Base-by-base conservation (phyloP, 2,113 vertebrate genomes). In the Saguinus midas region DNA sequence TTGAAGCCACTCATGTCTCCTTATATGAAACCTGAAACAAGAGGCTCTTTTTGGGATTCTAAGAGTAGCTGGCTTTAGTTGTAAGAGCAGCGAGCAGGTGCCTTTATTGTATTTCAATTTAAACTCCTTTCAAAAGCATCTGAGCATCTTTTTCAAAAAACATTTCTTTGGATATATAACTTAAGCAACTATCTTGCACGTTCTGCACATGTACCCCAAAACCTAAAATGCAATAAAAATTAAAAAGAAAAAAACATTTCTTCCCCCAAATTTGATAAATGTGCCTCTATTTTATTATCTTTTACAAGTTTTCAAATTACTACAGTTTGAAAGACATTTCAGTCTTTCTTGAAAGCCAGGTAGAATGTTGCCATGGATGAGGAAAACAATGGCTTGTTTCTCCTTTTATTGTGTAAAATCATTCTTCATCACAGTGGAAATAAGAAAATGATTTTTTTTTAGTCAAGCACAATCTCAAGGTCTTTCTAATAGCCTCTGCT, bases 401-500 rank as follows among this genome's bases (percentile, higher is more conserved):
- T 82, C 61, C 14, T 66, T 92, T 95, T 13, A 52, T 8, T 16
- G 2, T 48, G 43, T 88, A 89, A 97, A 91, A 48, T 48, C 20
- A 55, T 92, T 75, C 27, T 66, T 94, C 25, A 32, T 85, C 45
- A 84, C 68, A 85, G 20, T 80, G 40, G 23, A 75, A 92, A 95
- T 86, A 87, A 90, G 81, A 90, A 95, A 96, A 94, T 81, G 73
- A 94, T 82, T 90, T 40, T 37, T 64, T 20, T 82, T 95, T 43
- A 58, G 20, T 93, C 32, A 75, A 84, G 61, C 68, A 79, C 25
- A 50, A 78, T 52, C 32, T 68, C n/a, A 70, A 95, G 20, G 61
- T 95, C 25, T 87, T 87, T 52, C 45, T 64, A 75, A 79, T 1
- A 94, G 55, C n/a, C 72, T 94, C 40, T 75, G 5, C 57, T 61